Evolutionary conservation across 2,888 invertebrate species (phyloP).

Genomic region (Pocota personata): DNA sequence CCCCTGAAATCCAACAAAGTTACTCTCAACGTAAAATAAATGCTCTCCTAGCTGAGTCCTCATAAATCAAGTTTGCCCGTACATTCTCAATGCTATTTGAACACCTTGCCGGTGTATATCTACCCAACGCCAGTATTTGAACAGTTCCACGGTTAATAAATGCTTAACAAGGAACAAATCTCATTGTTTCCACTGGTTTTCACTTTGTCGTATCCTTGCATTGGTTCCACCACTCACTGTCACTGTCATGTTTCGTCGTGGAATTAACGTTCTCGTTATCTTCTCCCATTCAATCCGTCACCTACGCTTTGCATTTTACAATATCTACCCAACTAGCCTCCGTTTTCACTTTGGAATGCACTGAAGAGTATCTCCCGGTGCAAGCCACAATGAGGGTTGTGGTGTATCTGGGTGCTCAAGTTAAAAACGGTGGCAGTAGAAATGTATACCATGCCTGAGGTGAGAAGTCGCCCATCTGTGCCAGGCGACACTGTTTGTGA

Average conservation of each 20-base stretch:
- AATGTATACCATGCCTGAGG: slow-evolving; percentile 28
- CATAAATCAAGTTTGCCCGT: background rate
- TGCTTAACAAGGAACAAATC: slow-evolving; percentile 67
- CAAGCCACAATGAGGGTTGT: slow-evolving; percentile 43
- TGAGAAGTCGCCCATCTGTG: background rate
- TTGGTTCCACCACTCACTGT: slow-evolving; percentile 35
- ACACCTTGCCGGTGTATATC: background rate
- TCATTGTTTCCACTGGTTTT: slow-evolving; percentile 67
- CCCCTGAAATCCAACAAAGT: background rate
- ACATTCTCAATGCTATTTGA: background rate
- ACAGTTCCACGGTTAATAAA: slow-evolving; percentile 13
- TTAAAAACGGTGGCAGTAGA: slow-evolving; percentile 47
- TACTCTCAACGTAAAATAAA: background rate
- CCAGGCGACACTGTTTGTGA: slow-evolving; percentile 13
- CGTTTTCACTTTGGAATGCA: background rate
- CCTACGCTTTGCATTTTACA: slow-evolving; percentile 8
- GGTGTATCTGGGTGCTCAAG: slow-evolving; percentile 53
- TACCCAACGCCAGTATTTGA: background rate
- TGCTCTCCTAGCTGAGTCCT: background rate
- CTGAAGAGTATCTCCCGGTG: slow-evolving; percentile 2
- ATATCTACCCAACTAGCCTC: background rate
- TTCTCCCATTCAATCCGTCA: slow-evolving; percentile 55
- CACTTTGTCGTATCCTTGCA: slow-evolving; percentile 60
- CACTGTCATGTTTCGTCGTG: slow-evolving; percentile 56
- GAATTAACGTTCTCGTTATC: slow-evolving; percentile 66